Evolutionary conservation across 1,140 invertebrate genomes (phyloP).

Genomic region (Papilio aristodemus): DNA sequence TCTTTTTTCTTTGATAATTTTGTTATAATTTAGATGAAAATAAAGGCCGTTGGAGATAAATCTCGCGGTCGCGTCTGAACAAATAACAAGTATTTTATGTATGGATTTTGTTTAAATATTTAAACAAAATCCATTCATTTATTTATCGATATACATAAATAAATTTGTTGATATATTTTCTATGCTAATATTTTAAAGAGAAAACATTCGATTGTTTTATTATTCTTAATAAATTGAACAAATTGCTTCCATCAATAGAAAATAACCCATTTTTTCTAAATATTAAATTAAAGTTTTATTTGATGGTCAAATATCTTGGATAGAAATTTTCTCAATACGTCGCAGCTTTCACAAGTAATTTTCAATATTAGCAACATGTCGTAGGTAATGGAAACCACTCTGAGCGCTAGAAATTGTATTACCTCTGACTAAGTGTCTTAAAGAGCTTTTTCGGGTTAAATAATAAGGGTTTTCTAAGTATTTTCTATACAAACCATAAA

Average conservation of each 20-base stretch:
- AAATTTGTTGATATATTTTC: no score
- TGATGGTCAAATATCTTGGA: not conserved
- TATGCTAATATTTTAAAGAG: no score
- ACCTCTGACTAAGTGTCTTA: constrained; percentile 25
- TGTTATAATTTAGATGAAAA: constrained; percentile 11
- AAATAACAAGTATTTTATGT: not conserved
- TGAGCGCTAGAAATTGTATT: constrained; percentile 18
- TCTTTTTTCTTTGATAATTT: constrained; percentile 15
- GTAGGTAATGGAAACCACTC: constrained; percentile 31
- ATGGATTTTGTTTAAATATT: not conserved
- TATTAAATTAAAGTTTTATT: not conserved
- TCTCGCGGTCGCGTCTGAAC: not conserved
- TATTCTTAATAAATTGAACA: no score
- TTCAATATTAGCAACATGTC: constrained; percentile 28
- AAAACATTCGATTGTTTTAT: no score
- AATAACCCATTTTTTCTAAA: no score
- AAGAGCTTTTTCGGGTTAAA: constrained; percentile 19
- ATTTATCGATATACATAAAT: no score
- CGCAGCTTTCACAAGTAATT: constrained; percentile 27
- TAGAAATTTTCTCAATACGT: constrained; percentile 1
- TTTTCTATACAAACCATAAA: not conserved
- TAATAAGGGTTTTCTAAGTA: not conserved
- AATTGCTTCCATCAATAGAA: no score
- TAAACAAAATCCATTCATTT: not conserved
- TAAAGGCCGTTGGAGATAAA: constrained; percentile 3